These are phyloP conservation scores for Epicampocera succincta DNA, from an alignment of 2,888 invertebrate genomes.

Conservation along the genomic window DNA sequence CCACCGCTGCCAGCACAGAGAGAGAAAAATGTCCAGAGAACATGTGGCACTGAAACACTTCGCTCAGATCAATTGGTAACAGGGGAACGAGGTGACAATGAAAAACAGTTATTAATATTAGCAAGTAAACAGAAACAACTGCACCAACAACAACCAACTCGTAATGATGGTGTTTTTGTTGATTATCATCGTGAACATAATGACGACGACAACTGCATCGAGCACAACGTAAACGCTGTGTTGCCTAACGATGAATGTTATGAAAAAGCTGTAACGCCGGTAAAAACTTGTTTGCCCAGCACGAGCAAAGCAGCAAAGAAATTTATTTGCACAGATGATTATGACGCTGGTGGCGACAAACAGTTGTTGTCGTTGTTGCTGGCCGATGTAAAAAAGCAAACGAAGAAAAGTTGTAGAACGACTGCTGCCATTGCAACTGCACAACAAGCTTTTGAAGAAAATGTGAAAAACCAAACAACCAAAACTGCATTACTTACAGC, in stretches of 20 bases:
- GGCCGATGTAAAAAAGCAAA: slow-evolving; percentile 47
- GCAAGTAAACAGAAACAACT: slow-evolving; percentile 9
- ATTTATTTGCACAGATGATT: slow-evolving; percentile 63
- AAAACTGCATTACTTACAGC: slow-evolving; percentile 56
- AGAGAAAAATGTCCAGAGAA: slow-evolving; percentile 21
- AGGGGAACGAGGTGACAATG: slow-evolving; percentile 56
- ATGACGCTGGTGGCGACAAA: slow-evolving; percentile 43
- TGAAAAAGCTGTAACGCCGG: slow-evolving; percentile 67
- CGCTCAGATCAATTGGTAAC: slow-evolving; percentile 42
- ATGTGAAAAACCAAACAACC: slow-evolving; percentile 60
- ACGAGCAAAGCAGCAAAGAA: slow-evolving; percentile 32
- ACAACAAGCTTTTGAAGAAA: slow-evolving; percentile 64
- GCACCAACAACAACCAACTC: background rate
- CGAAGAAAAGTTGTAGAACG: slow-evolving; percentile 61
- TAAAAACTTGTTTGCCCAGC: slow-evolving; percentile 69
- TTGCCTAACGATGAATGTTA: slow-evolving; percentile 35
- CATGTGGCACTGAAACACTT: slow-evolving; percentile 17
- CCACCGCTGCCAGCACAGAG: slow-evolving; percentile 24
- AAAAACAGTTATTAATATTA: slow-evolving; percentile 59
- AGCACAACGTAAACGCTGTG: slow-evolving; percentile 8
- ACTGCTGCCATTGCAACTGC: slow-evolving; percentile 50
- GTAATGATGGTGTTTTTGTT: slow-evolving; percentile 46
- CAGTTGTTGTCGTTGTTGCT: slow-evolving; percentile 41
- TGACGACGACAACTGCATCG: slow-evolving; percentile 12
- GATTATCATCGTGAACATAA: slow-evolving; percentile 50